Evolutionary conservation across 2,888 invertebrate genomes (phyloP).

Genomic region (Herminia tarsipennalis): DNA sequence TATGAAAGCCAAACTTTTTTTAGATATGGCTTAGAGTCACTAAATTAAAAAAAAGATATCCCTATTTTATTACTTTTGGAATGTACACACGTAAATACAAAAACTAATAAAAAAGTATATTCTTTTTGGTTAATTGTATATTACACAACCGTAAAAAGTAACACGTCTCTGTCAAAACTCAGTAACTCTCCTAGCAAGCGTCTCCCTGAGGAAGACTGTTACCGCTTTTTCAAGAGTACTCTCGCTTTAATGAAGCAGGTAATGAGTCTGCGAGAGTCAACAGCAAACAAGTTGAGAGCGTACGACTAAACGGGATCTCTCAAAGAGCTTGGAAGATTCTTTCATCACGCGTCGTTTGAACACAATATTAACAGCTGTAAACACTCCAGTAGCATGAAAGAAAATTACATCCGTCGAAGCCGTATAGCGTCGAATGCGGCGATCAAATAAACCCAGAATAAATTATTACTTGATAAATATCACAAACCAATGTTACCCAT

Average conservation of each 20-base stretch:
- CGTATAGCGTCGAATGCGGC: slow-evolving; percentile 8
- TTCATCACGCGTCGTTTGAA: slow-evolving; percentile 26
- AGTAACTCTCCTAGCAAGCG: slow-evolving; percentile 18
- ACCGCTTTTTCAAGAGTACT: slow-evolving; percentile 58
- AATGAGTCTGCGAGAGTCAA: slow-evolving; percentile 70
- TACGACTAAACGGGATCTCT: slow-evolving; percentile 40
- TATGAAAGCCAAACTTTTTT: too few relatives aligned
- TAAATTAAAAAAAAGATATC: too few relatives aligned
- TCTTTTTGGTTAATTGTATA: too few relatives aligned
- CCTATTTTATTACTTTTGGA: too few relatives aligned
- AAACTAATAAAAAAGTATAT: too few relatives aligned
- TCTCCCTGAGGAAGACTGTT: slow-evolving; percentile 44
- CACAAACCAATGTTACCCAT: slow-evolving; percentile 2
- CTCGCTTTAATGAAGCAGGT: slow-evolving; percentile 78
- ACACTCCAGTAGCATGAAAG: not conserved
- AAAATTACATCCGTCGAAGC: slow-evolving; percentile 8
- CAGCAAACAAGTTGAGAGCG: slow-evolving; percentile 60
- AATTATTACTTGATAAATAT: not conserved
- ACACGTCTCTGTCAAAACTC: slow-evolving; percentile 10
- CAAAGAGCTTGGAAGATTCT: slow-evolving; percentile 30
- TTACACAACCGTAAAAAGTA: not conserved
- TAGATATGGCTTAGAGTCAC: too few relatives aligned
- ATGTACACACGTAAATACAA: too few relatives aligned
- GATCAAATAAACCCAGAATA: slow-evolving; percentile 1
- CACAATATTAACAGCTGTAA: slow-evolving; percentile 13